Evolutionary conservation across 1,140 invertebrate species (phyloP).

Genomic region (Agraylea sexmaculata): DNA sequence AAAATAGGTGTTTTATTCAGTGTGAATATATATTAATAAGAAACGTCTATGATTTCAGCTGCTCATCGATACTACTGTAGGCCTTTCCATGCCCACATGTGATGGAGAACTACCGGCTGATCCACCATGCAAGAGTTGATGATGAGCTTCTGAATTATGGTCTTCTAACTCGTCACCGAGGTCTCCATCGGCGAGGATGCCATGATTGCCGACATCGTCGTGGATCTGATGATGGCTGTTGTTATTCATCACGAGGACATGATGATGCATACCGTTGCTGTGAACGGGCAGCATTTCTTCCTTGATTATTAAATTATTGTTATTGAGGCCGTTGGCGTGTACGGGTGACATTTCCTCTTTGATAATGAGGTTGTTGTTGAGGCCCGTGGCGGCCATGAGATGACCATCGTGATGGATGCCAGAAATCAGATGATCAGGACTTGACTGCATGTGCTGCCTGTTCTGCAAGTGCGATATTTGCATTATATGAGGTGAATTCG

Average conservation of each 20-base stretch:
- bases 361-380: not conserved
- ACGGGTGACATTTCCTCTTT: slow-evolving; percentile 9
- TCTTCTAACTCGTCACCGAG: slow-evolving; percentile 15
- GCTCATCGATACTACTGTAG: slow-evolving; percentile 29
- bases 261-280: slow-evolving; percentile 11
- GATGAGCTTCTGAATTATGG: slow-evolving; percentile 9
- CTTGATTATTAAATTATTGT: slow-evolving; percentile 11
- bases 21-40: not conserved
- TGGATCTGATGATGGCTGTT: slow-evolving; percentile 10
- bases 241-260: slow-evolving; percentile 18
- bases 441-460: slow-evolving; percentile 7
- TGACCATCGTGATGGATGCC: not conserved
- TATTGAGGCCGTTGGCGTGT: slow-evolving; percentile 8
- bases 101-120: slow-evolving; percentile 14
- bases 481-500: slow-evolving; percentile 15
- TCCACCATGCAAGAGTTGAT: slow-evolving; percentile 3
- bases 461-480: slow-evolving; percentile 11
- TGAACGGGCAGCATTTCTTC: slow-evolving; percentile 11
- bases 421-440: slow-evolving; percentile 2
- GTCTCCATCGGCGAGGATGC: slow-evolving; percentile 9
- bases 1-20: not conserved
- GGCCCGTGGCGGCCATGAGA: no score
- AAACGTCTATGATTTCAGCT: slow-evolving; percentile 11
- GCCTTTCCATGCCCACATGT: slow-evolving; percentile 24
- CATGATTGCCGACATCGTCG: slow-evolving; percentile 9